A percentile compares a stretch with the other conserved stretches of the same genome.
These are phyloP conservation scores for Schizothorax lantsangensis DNA, from an alignment of 2,797 vertebrate species.

Conservation along the genomic window DNA sequence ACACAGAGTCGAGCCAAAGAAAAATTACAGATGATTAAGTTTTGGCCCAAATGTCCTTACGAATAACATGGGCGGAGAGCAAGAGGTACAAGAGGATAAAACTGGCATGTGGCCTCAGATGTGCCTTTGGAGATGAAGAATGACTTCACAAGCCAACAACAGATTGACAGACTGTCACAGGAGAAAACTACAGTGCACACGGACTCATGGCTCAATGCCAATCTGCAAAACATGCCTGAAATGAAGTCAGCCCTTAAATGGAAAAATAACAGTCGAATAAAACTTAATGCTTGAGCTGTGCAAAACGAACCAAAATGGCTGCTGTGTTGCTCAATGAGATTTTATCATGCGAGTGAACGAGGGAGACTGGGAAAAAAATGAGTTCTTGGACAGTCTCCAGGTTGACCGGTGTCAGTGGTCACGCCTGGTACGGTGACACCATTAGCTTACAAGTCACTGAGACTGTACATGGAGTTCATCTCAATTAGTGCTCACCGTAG, in stretches of 20 bases:
- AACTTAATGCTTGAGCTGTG: background rate
- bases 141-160: background rate
- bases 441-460: background rate
- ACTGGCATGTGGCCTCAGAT: background rate
- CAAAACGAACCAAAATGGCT: too few relatives aligned
- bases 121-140: background rate
- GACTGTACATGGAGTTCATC: background rate
- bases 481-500: background rate
- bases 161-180: background rate
- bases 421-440: too few relatives aligned
- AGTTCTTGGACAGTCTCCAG: background rate
- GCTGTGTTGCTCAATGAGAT: background rate
- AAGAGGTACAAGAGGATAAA: background rate
- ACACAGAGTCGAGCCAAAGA: background rate
- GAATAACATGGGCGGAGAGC: background rate
- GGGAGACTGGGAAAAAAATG: background rate
- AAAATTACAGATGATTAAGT: conserved; percentile 36
- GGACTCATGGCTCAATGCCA: background rate
- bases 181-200: background rate
- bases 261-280: background rate
- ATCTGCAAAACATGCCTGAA: background rate
- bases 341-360: background rate
- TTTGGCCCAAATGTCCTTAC: conserved; percentile 3
- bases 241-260: background rate
- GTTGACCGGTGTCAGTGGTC: background rate